Conservation (phyloP, 2,888 invertebrate genomes). For the Dolichomitus sp. region DNA sequence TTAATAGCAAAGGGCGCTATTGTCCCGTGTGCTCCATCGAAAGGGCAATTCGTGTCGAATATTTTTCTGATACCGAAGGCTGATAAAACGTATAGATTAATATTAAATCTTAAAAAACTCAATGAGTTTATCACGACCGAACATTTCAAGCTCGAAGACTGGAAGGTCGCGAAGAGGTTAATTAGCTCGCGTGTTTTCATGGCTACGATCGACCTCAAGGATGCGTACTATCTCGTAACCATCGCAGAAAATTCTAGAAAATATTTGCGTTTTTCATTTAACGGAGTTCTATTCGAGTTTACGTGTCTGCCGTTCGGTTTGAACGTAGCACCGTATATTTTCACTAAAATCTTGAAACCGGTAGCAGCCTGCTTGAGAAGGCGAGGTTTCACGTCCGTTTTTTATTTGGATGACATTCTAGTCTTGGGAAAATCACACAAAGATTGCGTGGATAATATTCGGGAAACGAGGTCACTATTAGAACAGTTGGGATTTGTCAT, state of each 20-base stretch:
- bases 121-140: no score
- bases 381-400: neutral
- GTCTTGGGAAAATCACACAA: neutral
- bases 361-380: neutral
- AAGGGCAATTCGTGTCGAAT: neutral
- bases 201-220: no score
- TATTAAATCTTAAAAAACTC: no score
- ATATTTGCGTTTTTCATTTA: neutral
- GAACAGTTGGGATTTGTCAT: constrained; percentile 9
- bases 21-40: neutral
- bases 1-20: constrained; percentile 33
- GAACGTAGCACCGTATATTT: neutral
- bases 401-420: constrained; percentile 22
- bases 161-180: no score
- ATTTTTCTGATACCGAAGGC: neutral
- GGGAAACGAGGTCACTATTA: neutral
- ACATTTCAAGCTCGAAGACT: constrained; percentile 73
- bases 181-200: no score
- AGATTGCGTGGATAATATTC: neutral
- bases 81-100: constrained; percentile 51
- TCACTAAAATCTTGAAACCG: constrained; percentile 5
- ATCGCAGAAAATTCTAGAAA: no score
- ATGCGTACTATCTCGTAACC: no score
- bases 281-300: constrained; percentile 4
- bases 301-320: constrained; percentile 28